phyloP scores from a whole-genome alignment of 2,797 vertebrate genomes.

The Rousettus madagascariensis region DNA sequence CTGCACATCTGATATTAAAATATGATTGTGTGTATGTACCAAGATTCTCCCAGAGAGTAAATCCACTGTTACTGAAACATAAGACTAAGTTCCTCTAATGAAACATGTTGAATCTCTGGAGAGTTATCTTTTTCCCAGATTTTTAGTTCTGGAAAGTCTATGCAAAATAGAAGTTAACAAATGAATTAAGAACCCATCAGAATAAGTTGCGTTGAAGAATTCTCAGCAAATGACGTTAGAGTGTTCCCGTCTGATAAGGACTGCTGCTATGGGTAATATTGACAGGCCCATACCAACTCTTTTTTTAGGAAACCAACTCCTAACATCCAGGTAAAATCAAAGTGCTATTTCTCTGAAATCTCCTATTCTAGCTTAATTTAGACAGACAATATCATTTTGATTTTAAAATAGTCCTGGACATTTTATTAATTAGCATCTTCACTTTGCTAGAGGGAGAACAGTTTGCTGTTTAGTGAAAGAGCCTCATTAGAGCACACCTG shows the following conservation, averaged over 20 bases:
- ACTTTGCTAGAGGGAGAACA: neutral
- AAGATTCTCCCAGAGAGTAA: neutral
- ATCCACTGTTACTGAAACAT: neutral
- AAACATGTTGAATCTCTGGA: constrained; percentile 12
- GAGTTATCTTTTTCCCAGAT: neutral
- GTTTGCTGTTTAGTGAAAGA: neutral
- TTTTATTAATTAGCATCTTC: neutral
- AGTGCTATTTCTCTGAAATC: constrained; percentile 68
- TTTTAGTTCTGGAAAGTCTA: constrained; percentile 44
- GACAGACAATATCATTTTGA: neutral
- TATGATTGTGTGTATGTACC: neutral
- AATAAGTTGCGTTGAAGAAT: neutral
- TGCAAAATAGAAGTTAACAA: constrained; percentile 37
- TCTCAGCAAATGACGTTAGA: neutral
- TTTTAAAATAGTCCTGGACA: neutral
- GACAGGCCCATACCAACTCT: constrained; percentile 47
- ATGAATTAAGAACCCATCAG: neutral
- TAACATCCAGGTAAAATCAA: constrained; percentile 77
- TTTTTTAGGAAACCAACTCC: constrained; percentile 74
- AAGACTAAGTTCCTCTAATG: neutral
- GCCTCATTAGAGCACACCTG: neutral
- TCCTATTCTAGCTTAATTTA: constrained; percentile 52
- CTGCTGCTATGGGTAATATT: constrained; percentile 22
- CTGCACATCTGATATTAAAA: constrained; percentile 16
- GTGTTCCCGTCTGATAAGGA: neutral